These are phyloP conservation scores for Illadopsis cleaveri DNA, from an alignment of 2,113 vertebrate species.

Conservation along the genomic window DNA sequence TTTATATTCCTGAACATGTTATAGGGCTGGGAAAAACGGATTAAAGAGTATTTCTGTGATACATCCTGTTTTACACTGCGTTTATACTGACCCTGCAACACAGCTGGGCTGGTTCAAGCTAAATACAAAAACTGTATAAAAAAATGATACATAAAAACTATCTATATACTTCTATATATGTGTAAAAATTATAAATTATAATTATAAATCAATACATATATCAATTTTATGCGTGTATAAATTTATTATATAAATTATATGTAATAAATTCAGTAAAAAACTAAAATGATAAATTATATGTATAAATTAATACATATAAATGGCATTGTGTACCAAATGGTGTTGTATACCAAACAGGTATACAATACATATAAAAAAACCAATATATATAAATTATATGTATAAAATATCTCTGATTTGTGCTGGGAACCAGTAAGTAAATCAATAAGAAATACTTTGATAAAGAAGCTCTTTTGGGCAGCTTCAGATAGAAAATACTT, in stretches of 20 bases:
- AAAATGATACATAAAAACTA: accelerated
- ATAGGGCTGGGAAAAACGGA: slow-evolving; percentile 34
- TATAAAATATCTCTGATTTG: not conserved
- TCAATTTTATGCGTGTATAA: not conserved
- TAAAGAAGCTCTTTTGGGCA: not conserved
- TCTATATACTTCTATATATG: accelerated
- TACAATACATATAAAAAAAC: not conserved
- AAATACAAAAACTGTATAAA: not conserved
- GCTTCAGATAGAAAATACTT: not conserved
- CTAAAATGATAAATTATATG: no score
- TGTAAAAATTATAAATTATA: no score
- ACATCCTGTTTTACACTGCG: not conserved
- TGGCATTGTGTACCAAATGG: no score
- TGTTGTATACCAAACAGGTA: no score
- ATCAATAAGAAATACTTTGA: not conserved
- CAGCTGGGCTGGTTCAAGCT: not conserved
- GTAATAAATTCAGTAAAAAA: not conserved
- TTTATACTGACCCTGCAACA: not conserved
- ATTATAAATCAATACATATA: no score
- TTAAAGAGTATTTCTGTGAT: slow-evolving; percentile 6
- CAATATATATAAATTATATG: not conserved
- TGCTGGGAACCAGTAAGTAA: not conserved
- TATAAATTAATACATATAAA: not conserved
- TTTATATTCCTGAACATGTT: slow-evolving; percentile 46
- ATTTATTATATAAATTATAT: no score